Base-by-base conservation (phyloP, 1,140 invertebrate genomes). In the Drosophila guanche region DNA sequence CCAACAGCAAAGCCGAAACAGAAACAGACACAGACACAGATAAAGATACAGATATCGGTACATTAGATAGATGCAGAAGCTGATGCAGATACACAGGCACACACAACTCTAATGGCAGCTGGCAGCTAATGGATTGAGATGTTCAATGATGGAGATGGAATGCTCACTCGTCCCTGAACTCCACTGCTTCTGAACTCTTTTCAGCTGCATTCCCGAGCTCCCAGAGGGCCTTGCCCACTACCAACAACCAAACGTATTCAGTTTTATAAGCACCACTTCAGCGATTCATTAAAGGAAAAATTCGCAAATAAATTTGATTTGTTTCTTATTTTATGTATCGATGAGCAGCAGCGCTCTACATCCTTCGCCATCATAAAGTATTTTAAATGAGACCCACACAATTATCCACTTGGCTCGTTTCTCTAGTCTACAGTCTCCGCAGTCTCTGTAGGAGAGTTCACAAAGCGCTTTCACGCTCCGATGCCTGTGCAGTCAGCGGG, bases 51-150 rank as follows among this genome's bases (percentile, higher is more conserved):
- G 46, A 10, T 37, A 12, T 29, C 8, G 8, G 8, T 51, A 61
- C 45, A 61, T 45, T 7, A 61, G 48, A 14, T 7, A 61, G 48
- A 14, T 14, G 22, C 43, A 33, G 27, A 48, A 56, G 25, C 5
- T 10, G 41, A 29, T 48, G 14, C 33, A 48, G 37, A 41, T 52
- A 22, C 7, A 29, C 5, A 5, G 5, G 1, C 25, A 27, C 25
- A 27, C 16, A 20, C 16, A 20, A 20, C 16, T 20, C 16, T 1
- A 20, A 20, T 20, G 16, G 25, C 25, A 37, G 33, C 33, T 45
- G 59, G n/a, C 27, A 42, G 23, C 57, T 25, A 37, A 66, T 66
- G n/a, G 47, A 66, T 61, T 33, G 37, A 61, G 57, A 61, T 43
- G 43, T 29, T 33, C 25, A 37, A 4, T 10, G 33, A 37, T 2